Evolutionary conservation across 64 coral and sea anemone species (phyloP).

Genomic region (Montipora capricornis): DNA sequence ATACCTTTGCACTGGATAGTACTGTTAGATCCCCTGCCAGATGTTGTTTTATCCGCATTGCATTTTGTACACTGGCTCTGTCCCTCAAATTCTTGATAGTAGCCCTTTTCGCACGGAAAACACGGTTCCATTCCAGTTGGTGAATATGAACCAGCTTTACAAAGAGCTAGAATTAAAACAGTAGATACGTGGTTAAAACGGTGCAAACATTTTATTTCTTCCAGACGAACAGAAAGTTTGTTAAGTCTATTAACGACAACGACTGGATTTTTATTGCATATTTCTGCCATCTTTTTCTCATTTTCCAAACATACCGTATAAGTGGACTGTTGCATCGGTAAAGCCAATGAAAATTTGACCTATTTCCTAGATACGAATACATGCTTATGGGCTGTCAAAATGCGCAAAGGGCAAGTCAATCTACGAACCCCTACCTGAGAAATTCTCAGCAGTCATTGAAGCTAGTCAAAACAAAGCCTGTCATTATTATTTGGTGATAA

Average conservation of each 20-base stretch:
- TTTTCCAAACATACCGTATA: too few relatives aligned
- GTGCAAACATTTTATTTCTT: neutral
- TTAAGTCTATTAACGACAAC: neutral
- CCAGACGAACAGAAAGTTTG: neutral
- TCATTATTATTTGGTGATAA: too few relatives aligned
- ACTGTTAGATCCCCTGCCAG: constrained; percentile 4
- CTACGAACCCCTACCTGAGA: too few relatives aligned
- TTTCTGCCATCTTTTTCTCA: too few relatives aligned
- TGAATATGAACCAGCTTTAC: constrained; percentile 50
- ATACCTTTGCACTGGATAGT: constrained; percentile 20
- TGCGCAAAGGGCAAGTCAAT: too few relatives aligned
- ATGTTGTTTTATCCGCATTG: neutral
- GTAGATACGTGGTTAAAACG: neutral
- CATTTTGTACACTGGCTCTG: constrained; percentile 4
- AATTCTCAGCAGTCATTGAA: too few relatives aligned
- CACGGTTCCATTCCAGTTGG: constrained; percentile 69
- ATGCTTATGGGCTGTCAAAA: too few relatives aligned
- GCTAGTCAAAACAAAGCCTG: too few relatives aligned
- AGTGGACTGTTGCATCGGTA: too few relatives aligned
- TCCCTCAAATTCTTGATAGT: neutral
- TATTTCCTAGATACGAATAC: too few relatives aligned
- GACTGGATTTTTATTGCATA: too few relatives aligned
- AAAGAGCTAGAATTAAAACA: constrained; percentile 42
- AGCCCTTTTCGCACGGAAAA: constrained; percentile 52
- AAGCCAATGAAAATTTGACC: too few relatives aligned